phyloP scores from a whole-genome alignment of 2,888 invertebrate species.

The Willowsia nigromaculata region DNA sequence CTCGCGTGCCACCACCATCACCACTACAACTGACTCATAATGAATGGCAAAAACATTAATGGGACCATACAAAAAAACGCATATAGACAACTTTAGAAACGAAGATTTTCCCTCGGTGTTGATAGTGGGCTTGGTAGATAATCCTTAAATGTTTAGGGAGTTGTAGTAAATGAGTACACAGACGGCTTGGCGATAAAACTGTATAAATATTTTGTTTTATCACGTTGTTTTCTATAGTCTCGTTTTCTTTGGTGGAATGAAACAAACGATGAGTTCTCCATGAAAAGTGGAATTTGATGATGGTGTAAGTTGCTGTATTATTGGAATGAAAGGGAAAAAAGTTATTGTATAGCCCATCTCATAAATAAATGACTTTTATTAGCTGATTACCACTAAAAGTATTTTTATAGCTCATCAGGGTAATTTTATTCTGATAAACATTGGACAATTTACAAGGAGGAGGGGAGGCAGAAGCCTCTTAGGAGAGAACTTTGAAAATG shows the following conservation, averaged over 20 bases:
- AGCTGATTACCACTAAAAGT: conserved; percentile 21
- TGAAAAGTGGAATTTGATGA: neutral
- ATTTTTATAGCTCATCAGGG: conserved; percentile 33
- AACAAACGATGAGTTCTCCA: neutral
- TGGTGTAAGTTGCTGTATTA: neutral
- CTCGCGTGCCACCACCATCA: conserved; percentile 63
- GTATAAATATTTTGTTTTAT: conserved; percentile 1
- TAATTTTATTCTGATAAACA: conserved; percentile 24
- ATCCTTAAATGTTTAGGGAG: neutral
- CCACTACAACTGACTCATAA: neutral
- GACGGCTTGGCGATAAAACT: conserved; percentile 56
- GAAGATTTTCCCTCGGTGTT: neutral
- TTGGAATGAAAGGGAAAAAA: neutral
- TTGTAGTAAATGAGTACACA: neutral
- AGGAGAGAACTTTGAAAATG: neutral
- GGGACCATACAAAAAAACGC: neutral
- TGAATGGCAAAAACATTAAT: conserved; percentile 49
- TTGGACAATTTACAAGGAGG: neutral
- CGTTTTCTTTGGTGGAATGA: neutral
- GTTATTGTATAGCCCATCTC: neutral
- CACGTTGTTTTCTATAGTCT: neutral
- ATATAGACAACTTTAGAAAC: neutral
- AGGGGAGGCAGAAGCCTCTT: neutral
- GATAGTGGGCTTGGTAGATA: neutral
- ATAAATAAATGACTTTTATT: conserved; percentile 28